Base-by-base conservation (phyloP, 92 coral and sea anemone genomes). In the Plumapathes pennacea region DNA sequence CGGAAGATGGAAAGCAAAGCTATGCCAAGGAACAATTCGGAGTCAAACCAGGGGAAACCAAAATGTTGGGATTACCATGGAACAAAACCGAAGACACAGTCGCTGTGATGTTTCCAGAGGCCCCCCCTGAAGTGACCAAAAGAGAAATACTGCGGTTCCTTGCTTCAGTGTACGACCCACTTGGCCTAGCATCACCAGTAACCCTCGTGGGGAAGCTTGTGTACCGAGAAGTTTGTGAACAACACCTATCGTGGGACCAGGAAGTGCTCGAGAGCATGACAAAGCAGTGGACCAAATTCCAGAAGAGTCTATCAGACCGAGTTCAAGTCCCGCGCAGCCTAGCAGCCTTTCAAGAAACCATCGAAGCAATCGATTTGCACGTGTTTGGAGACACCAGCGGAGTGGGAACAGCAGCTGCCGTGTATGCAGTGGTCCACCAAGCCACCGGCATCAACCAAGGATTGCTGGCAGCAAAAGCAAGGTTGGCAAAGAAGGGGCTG, bases 11-110 rank as follows among this genome's bases (percentile, higher is more conserved):
- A 14, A 61, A 46, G 32, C 85, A 57, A 40, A 71, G 73, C 5
- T 79, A 67, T 42, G 80, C 92, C 3, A 85, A 79, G 29, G 48
- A 85, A 37, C 91, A 78, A 68, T 56, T 79, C 17, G 67, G 60
- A 24, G 67, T 50, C 15, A 64, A 54, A 28, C 37, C 50, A 18
- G 82, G 67, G 21, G 83, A 81, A 34, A 22, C 73, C 23, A 74
- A 67, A 46, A 38, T 62, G 25, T 32, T 67, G 26, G 83, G 83
- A n/a, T 39, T 76, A n/a, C 21, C 69, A 1, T 60, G 70, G 83
- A 55, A 75, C 60, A 68, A 75, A 53, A 32, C 40, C n/a, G 48
- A 59, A 21, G 82, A 81, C 36, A 25, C 32, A 10, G 19, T 76
- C 24, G 38, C 68, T 0, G 76, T 76, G 19, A 44, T 47, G 4